Base-by-base conservation (phyloP, 2,113 vertebrate genomes). In the Gnathonemus echidnorhynchus region DNA sequence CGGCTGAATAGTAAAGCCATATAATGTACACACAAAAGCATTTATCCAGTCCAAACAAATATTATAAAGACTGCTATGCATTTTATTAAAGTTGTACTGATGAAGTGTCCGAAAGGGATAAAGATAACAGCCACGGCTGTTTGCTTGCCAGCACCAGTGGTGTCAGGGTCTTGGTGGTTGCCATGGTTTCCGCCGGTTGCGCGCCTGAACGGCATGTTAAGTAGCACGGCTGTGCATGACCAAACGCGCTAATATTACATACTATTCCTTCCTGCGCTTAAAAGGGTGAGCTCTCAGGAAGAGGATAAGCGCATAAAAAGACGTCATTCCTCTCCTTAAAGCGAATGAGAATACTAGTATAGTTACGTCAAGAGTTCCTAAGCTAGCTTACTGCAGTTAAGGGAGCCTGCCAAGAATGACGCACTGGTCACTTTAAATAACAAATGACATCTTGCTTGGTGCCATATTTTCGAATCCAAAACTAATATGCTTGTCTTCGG, bases 161-260 rank as follows among this genome's bases (percentile, higher is more conserved):
- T 87, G 45, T n/a, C 24, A 77, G 46, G 58, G 31, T 35, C 42
- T 66, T 70, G 86, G n/a, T 52, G n/a, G 89, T 90, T 80, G 86
- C 85, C 89, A 90, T 88, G 85, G 86, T 77, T 89, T 86, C 89
- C 39, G 27, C n/a, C 48, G 52, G 74, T 31, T 10, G 89, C 50
- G 70, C n/a, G 83, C 83, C 56, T 86, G 80, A 62, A 19, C 49
- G 56, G 89, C 58, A 86, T 90, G n/a, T 87, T 90, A 90, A 90
- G 85, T 66, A 87, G 85, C 85, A 24, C 46, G 15, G n/a, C 15
- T 77, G 89, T 77, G 86, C 89, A 87, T 62, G 83, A 62, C 42
- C 70, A 24, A 35, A 50, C 27, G 49, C 83, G 19, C 83, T 84
- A 84, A 56, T n/a, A 62, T 87, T 62, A 66, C 35, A 66, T 45